Base-by-base conservation (phyloP, 2,888 invertebrate species). In the Oasisia sp. region DNA sequence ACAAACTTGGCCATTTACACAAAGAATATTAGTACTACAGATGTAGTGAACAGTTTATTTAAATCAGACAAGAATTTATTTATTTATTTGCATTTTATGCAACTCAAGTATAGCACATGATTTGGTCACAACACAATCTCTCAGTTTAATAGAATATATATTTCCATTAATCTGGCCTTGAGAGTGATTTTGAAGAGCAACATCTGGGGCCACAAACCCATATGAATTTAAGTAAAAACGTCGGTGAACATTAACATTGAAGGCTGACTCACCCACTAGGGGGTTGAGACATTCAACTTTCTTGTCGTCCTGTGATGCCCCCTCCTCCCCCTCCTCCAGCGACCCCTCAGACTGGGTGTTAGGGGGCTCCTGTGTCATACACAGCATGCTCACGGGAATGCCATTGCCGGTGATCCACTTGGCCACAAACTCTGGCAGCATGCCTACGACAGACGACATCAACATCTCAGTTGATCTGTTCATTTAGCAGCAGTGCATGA, bases 381-480 rank as follows among this genome's bases (percentile, higher is more conserved):
- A 93, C 91, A 94, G 92, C 93, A 93, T 93, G 89, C 91, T 92
- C 32, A 92, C 93, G 7, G 91, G 92, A 97, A 19, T 93, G 14
- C 98, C 98, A 94, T 97, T 97, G 32, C 97, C 97, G 92, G 98
- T 97, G 38, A 99, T 97, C 98, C 99, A 99, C 95, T 98, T 98
- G 0, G 98, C 98, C 90, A 98, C 98, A 92, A 98, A 96, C 96
- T 99, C 99, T 0, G 98, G 98, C 12, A 99, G 97, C n/a, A 98
- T 98, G 74, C 99, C 98, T 97, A 97, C 58, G 74, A 44, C 50
- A 12, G 27, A 32, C 14, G 27, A n/a, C n/a, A 91, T 45, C 12
- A 12, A 11, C 44, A 45, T 45, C 27, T 38, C 14, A 38, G 32
- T 45, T 11, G 50, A 14, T 27, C 27, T 5, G 32, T 3, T 44